Evolutionary conservation across 2,113 vertebrate species (phyloP).

Genomic region (Archilochus colubris): DNA sequence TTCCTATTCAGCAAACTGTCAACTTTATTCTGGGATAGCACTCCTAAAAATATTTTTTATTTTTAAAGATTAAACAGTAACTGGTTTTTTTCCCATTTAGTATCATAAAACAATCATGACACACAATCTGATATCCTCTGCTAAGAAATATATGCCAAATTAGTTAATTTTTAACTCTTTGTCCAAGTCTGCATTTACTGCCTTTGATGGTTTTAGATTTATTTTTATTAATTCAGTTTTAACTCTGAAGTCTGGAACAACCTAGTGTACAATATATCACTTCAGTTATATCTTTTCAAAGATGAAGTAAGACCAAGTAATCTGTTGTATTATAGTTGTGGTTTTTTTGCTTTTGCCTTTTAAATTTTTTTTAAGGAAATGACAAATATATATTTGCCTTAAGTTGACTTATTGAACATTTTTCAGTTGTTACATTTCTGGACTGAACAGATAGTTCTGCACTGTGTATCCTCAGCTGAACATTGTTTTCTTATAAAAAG

Average conservation of each 20-base stretch:
- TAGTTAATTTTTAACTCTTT: not conserved
- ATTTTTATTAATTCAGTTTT: not conserved
- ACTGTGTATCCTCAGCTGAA: not conserved
- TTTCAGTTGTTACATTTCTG: not conserved
- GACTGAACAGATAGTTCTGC: conserved; percentile 28
- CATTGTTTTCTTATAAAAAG: conserved; percentile 21
- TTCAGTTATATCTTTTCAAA: not conserved
- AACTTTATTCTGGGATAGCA: conserved; percentile 21
- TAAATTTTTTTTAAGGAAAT: not conserved
- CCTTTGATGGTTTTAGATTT: not conserved
- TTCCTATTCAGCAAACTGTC: conserved; percentile 46
- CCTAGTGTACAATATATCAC: not conserved
- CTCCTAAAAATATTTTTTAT: conserved; percentile 50
- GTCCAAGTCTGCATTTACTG: not conserved
- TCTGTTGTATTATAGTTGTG: not conserved
- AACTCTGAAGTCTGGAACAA: conserved; percentile 9
- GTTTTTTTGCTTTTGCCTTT: too few relatives aligned
- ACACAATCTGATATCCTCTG: not conserved
- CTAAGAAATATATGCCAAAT: not conserved
- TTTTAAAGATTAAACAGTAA: conserved; percentile 59
- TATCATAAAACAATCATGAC: conserved; percentile 48
- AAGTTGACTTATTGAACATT: conserved; percentile 33
- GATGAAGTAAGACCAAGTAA: not conserved
- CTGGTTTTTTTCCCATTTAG: conserved; percentile 31
- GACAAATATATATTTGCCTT: not conserved